Evolutionary conservation across 92 coral and sea anemone genomes (phyloP), one percentile per base, ranked within the genome.

Genomic region (Porites rus): DNA sequence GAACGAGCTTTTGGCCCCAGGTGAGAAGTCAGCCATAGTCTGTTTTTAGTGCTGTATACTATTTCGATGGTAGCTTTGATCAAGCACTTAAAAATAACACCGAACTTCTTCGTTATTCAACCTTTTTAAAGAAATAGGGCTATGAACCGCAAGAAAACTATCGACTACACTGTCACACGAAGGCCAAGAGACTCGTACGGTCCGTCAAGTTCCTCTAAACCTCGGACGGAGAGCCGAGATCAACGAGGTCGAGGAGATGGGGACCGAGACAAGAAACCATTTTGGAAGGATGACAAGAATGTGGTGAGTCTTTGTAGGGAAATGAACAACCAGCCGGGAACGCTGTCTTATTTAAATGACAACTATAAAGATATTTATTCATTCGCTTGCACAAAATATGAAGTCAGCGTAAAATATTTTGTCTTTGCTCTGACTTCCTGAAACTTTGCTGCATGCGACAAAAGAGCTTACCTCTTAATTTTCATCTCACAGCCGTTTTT

Each of bases 161-260:
- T 83, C 18, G 87, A 83, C 79, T 83, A 83, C 87, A 83, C 73
- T 51, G 87, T 83, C 50, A 72, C 87, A 20, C 87, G 87, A 83
- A 83, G 87, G 14, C 50, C 78, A 61, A 83, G 79, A 51, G 87
- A 72, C 25, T 72, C 79, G 1, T 63, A 65, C 73, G 46, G 71
- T 63, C 18, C 51, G 77, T 60, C 21, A 7, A 65, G 52, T 43
- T 11, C 62, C 11, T 56, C 76, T 68, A 81, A 81, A 10, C n/a
- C 76, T 81, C 76, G 85, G 4, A 21, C 43, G 72, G 87, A 83
- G 72, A 71, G 53, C 2, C 61, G 79, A 83, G 87, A 83, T 31
- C 71, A 50, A 22, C 75, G 84, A 22, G 84, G 63, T 66, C 84
- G 87, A 0, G 52, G 61, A 17, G 72, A 72, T 59, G 71, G 72